Base-by-base conservation (phyloP, 2,113 vertebrate genomes). In the Haliaeetus leucogaster region DNA sequence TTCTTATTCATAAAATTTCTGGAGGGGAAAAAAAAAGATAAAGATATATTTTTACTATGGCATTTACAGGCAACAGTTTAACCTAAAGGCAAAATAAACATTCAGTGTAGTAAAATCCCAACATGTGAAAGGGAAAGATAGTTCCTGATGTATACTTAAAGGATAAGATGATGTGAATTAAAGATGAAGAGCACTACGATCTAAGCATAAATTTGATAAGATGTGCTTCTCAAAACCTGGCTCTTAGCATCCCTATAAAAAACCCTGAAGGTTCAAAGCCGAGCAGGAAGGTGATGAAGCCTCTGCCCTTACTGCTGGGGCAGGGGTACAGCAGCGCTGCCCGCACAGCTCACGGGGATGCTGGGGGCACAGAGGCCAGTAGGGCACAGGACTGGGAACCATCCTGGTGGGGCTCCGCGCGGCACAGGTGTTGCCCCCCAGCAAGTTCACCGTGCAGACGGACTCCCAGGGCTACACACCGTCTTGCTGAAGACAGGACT, bases 1-100 rank as follows among this genome's bases (percentile, higher is more conserved):
- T 98, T 99, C 99, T 99, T 99, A 99, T 99, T 99, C 99, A 99
- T 99, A 99, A 99, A 99, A 99, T 98, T 99, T 99, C 99, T 99
- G 97, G 38, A 96, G 96, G 50, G 67, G 38, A 38, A n/a, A 76
- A 96, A 71, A 94, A 92, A 92, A 95, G 19, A 88, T 25, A 91
- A 30, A 90, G 85, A 78, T 23, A 38, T 23, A 65, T 52, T 93
- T 83, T 88, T 73, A 94, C 3, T 86, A 56, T 9, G 21, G 47
- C 10, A 85, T 85, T 94, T 83, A 91, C 23, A 91, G 26, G 65
- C 12, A 96, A 76, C 17, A 68, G 7, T 27, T 83, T 36, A 84
- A 84, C 25, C 17, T 74, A 71, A 72, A 78, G 25, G 56, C 52
- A 93, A 90, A 95, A 86, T 11, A 66, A 62, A 85, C 15, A 87